Evolutionary conservation across 2,113 vertebrate genomes (phyloP).

Genomic region (Heliornis fulica): DNA sequence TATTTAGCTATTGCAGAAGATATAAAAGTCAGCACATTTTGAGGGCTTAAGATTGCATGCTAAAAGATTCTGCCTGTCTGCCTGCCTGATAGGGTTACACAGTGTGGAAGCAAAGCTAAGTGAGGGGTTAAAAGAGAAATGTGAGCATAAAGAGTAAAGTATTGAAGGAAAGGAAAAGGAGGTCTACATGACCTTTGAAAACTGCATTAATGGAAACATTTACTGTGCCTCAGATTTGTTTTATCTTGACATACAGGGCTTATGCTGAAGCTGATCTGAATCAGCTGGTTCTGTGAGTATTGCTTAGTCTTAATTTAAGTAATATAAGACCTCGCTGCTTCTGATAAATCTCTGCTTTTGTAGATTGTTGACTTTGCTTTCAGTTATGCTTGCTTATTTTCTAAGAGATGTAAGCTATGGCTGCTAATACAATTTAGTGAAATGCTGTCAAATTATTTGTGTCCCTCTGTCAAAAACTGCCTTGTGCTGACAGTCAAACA

Average conservation of each 20-base stretch:
- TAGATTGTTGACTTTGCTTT: background rate
- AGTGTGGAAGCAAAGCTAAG: background rate
- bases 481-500: background rate
- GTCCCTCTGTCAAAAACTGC: background rate
- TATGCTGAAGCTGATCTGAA: background rate
- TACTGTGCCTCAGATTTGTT: background rate
- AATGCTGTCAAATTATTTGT: background rate
- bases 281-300: background rate
- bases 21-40: background rate
- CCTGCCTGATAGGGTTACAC: background rate
- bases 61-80: background rate
- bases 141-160: background rate
- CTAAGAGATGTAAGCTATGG: background rate
- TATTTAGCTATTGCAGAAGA: background rate
- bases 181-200: background rate
- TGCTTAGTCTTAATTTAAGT: background rate
- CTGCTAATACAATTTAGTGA: background rate
- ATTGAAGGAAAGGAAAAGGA: background rate
- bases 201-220: background rate
- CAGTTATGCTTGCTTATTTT: background rate
- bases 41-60: background rate
- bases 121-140: background rate
- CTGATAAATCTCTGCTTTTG: background rate
- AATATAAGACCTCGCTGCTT: background rate
- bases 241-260: background rate